These are phyloP conservation scores for Loripinus fragilis DNA, from an alignment of 2,888 invertebrate genomes.

Conservation along the genomic window DNA sequence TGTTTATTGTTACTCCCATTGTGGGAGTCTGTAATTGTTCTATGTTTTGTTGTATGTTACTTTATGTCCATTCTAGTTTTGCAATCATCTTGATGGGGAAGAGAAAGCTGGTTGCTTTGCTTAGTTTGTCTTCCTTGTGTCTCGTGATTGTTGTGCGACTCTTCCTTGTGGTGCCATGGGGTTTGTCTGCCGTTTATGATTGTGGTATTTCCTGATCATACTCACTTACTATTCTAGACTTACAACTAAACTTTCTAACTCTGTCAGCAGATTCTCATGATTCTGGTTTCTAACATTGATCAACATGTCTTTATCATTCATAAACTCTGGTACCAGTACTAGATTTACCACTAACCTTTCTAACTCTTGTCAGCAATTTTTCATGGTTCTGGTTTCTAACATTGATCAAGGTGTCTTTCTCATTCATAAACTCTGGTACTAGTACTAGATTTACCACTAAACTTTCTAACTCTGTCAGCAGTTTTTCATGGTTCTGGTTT, in stretches of 20 bases:
- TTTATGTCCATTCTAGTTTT: too few relatives aligned
- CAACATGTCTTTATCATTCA: constrained; percentile 95
- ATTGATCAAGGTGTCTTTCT: constrained; percentile 94
- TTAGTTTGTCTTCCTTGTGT: too few relatives aligned
- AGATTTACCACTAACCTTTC: constrained; percentile 90
- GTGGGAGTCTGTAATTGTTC: too few relatives aligned
- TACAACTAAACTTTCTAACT: constrained; percentile 91
- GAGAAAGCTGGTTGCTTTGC: too few relatives aligned
- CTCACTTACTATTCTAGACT: too few relatives aligned
- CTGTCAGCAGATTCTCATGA: constrained; percentile 90
- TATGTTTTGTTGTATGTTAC: too few relatives aligned
- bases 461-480: constrained; percentile 91
- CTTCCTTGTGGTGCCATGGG: too few relatives aligned
- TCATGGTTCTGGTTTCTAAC: constrained; percentile 94
- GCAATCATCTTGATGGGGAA: too few relatives aligned
- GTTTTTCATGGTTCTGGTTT: constrained; percentile 92
- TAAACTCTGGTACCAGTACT: constrained; percentile 90
- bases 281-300: constrained; percentile 93
- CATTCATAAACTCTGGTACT: constrained; percentile 95
- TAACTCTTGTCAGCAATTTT: constrained; percentile 90
- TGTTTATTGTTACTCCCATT: too few relatives aligned
- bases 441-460: constrained; percentile 88
- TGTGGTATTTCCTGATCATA: too few relatives aligned
- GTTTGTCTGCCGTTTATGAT: too few relatives aligned
- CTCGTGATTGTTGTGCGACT: too few relatives aligned